These are phyloP conservation scores for Spisula subtruncata DNA, from an alignment of 2,888 invertebrate species.

Conservation along the genomic window DNA sequence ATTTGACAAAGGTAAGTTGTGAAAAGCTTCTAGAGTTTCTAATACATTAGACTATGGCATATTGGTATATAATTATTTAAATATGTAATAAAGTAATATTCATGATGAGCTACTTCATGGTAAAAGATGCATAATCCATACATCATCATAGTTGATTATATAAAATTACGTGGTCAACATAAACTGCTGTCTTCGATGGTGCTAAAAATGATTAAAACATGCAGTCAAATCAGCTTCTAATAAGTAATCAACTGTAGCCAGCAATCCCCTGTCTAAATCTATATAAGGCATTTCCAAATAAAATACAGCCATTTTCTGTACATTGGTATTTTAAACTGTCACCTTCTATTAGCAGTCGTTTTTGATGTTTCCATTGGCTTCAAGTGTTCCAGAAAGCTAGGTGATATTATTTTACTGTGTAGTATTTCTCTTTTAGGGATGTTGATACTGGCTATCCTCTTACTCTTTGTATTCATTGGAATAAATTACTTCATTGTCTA, in stretches of 20 bases:
- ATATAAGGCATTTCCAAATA: no score
- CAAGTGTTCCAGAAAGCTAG: not conserved
- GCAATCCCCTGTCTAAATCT: no score
- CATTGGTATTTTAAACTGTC: no score
- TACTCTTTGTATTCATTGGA: constrained; percentile 10
- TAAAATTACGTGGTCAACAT: no score
- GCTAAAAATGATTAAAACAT: no score
- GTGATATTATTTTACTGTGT: not conserved
- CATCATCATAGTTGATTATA: not conserved
- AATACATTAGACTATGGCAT: not conserved
- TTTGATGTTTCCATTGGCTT: no score
- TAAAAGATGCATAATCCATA: not conserved
- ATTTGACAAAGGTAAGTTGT: not conserved
- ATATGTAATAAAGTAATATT: not conserved
- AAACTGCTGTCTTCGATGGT: no score
- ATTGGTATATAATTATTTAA: no score
- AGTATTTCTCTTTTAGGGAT: constrained; percentile 2
- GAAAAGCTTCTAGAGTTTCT: not conserved
- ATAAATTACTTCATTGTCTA: constrained; percentile 33
- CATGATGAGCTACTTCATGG: not conserved
- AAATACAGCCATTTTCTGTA: no score
- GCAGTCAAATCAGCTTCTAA: no score
- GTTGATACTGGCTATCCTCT: not conserved
- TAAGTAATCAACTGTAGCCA: no score
- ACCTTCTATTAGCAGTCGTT: no score